A percentile compares a stretch with the other conserved stretches of the same genome.
Evolutionary conservation across 2,797 vertebrate genomes (phyloP).

Genomic region (Sarcoramphus papa): DNA sequence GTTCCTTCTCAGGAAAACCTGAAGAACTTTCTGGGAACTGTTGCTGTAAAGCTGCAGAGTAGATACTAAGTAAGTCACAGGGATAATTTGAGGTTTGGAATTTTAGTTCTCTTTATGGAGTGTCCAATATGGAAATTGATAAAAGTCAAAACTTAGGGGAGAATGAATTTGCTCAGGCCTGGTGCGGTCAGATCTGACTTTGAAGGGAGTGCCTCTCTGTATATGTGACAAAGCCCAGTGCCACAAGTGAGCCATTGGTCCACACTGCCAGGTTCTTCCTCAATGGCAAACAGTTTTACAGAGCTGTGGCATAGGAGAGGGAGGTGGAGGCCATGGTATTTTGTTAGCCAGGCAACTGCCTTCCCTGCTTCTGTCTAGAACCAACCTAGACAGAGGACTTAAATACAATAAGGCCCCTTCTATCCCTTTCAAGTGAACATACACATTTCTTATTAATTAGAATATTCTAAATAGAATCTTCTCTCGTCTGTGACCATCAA

Average conservation of each 20-base stretch:
- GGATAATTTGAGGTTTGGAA: neutral
- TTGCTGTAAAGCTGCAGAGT: neutral
- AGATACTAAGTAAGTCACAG: neutral
- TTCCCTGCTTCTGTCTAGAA: neutral
- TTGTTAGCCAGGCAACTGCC: neutral
- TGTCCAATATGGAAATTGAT: neutral
- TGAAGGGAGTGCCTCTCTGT: neutral
- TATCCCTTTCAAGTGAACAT: neutral
- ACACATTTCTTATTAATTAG: neutral
- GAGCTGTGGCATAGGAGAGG: neutral
- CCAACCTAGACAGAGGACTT: neutral
- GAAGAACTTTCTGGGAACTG: neutral
- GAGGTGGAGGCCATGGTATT: neutral
- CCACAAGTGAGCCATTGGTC: neutral
- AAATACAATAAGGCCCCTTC: neutral
- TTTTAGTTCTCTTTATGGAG: neutral
- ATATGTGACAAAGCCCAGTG: neutral
- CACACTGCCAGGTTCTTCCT: neutral
- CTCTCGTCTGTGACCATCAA: neutral
- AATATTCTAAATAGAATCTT: neutral
- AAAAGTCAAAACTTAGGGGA: neutral
- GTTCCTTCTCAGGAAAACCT: neutral
- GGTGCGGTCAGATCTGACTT: neutral
- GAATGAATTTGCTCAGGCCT: neutral
- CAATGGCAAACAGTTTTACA: neutral